Evolutionary conservation across 1,140 invertebrate species (phyloP).

Genomic region (Cepaea nemoralis): DNA sequence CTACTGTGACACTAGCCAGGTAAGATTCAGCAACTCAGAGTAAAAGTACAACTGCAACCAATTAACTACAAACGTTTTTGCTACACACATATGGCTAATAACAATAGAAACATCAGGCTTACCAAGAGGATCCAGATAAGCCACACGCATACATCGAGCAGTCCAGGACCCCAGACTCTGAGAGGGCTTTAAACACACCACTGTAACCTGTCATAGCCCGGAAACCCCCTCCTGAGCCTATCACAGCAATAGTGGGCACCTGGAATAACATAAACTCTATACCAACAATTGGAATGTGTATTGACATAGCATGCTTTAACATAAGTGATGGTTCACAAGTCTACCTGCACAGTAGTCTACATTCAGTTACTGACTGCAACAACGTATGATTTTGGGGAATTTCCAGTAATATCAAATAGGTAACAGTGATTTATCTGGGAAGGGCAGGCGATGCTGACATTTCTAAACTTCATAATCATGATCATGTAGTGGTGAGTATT

Average conservation of each 20-base stretch:
- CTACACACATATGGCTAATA: too few relatives aligned
- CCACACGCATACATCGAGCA: constrained; percentile 71
- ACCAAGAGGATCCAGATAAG: constrained; percentile 74
- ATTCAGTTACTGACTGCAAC: background rate
- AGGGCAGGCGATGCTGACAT: too few relatives aligned
- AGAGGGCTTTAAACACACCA: constrained; percentile 72
- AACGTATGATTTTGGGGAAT: background rate
- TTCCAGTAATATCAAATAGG: too few relatives aligned
- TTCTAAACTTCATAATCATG: too few relatives aligned
- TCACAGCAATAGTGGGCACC: constrained; percentile 72
- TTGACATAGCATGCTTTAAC: background rate
- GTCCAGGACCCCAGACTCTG: constrained; percentile 70
- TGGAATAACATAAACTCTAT: constrained; percentile 43
- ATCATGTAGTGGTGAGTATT: too few relatives aligned
- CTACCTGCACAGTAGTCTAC: background rate
- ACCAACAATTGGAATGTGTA: background rate
- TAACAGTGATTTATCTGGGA: too few relatives aligned
- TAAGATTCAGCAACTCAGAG: too few relatives aligned
- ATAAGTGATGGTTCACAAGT: background rate
- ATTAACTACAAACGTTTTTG: too few relatives aligned
- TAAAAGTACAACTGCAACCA: too few relatives aligned
- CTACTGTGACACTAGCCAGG: too few relatives aligned
- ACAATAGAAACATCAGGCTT: too few relatives aligned
- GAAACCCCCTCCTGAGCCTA: constrained; percentile 75
- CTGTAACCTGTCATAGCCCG: constrained; percentile 73